Conservation (phyloP, 1,140 invertebrate species). For the Berghia stephanieae region DNA sequence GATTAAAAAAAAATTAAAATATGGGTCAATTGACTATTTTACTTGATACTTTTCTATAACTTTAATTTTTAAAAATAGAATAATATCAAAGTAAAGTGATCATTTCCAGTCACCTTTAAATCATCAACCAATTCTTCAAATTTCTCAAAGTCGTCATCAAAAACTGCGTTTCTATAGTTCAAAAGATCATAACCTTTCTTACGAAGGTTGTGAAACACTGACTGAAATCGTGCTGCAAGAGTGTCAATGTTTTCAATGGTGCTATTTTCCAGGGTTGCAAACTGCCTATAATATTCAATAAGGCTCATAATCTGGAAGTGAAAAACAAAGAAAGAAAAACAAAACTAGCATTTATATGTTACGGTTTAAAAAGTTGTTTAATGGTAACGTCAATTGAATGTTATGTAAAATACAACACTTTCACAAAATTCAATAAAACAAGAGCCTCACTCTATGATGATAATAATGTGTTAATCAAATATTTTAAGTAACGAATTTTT, state of each 20-base stretch:
- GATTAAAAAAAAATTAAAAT: too few species aligned
- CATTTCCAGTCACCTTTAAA: conserved; percentile 64
- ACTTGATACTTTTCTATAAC: neutral
- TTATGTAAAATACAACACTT: too few species aligned
- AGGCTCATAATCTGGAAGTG: conserved; percentile 77
- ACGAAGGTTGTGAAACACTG: conserved; percentile 71
- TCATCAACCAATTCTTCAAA: conserved; percentile 80
- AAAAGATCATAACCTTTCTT: conserved; percentile 89
- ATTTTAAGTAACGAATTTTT: too few species aligned
- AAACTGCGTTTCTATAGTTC: conserved; percentile 86
- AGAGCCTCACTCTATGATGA: too few species aligned
- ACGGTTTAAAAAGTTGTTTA: too few species aligned
- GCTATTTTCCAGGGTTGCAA: conserved; percentile 80
- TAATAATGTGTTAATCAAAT: too few species aligned
- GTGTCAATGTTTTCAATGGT: conserved; percentile 79
- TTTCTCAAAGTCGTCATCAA: conserved; percentile 83
- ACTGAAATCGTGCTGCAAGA: conserved; percentile 46
- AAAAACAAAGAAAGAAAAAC: conserved; percentile 16
- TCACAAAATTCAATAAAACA: too few species aligned
- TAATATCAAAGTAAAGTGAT: neutral
- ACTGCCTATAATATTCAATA: conserved; percentile 87
- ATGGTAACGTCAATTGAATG: too few species aligned
- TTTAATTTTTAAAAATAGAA: conserved; percentile 4
- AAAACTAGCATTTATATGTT: neutral
- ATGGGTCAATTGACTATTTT: too few species aligned